Conservation (phyloP, 2,113 vertebrate species). For the Chaetops frenatus region DNA sequence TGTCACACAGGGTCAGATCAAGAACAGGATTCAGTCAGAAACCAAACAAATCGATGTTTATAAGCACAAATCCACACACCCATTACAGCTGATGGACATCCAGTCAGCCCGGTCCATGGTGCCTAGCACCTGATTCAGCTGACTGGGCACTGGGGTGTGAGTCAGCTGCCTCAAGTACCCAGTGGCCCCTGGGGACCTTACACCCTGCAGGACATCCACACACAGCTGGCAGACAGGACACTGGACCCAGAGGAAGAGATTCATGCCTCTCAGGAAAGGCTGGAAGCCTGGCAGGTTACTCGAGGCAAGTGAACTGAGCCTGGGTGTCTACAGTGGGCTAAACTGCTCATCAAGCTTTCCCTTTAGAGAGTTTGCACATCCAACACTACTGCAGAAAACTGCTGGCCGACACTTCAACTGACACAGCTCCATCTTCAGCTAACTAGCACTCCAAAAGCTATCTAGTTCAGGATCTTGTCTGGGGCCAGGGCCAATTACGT, state of each 20-base stretch:
- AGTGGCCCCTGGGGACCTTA: neutral
- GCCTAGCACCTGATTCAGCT: neutral
- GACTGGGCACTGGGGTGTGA: neutral
- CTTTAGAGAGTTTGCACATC: neutral
- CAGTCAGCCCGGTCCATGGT: neutral
- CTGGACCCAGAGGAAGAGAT: neutral
- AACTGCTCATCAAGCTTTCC: neutral
- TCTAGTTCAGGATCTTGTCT: neutral
- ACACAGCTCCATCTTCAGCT: neutral
- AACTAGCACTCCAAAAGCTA: neutral
- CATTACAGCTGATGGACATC: neutral
- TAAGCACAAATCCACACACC: neutral
- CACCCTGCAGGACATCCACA: rapidly evolving
- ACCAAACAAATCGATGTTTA: neutral
- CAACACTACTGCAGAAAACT: neutral
- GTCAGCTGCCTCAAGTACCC: neutral
- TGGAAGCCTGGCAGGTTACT: neutral
- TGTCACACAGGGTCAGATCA: neutral
- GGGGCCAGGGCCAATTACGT: neutral
- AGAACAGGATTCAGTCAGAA: neutral
- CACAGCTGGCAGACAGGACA: neutral
- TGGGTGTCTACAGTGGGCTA: neutral
- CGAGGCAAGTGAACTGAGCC: neutral
- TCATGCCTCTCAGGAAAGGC: neutral
- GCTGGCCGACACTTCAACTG: neutral